Evolutionary conservation across 2,888 invertebrate genomes (phyloP), one percentile per base, ranked within the genome.

Genomic region (Pseudococcus longispinus): DNA sequence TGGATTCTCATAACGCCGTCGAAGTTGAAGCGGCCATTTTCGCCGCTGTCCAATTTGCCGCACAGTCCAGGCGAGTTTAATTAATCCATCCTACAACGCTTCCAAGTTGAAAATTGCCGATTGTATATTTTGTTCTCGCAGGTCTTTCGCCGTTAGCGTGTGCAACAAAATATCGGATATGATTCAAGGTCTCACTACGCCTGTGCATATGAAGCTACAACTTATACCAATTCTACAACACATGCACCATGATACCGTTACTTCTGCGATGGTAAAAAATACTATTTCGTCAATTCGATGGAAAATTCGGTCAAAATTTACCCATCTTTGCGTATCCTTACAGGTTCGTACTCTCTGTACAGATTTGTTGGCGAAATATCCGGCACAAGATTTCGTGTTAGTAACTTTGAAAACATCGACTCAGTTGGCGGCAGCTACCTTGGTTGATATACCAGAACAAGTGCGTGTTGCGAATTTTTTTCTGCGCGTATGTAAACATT

Each of bases 11-110:
- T 91, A 97, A 99, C 90, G 95, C 96, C 89, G 97, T 97, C 0
- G 99, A 99, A 92, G 97, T 98, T 44, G 96, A 97, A 91, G 98
- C 98, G 80, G 98, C 98, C 15, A 97, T 98, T 88, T 96, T 95
- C 92, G 98, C 98, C 44, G 97, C 98, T 80, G 95, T 95, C 87
- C 95, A 96, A 91, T 98, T 98, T 93, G 97, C 98, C 37, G 96
- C 96, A 20, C 96, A 97, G 90, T 98, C 98, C 0, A 96, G 96
- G 95, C 95, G 92, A 91, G 92, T 90, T 83, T 1, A 13, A 26
- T 18, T 42, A 37, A 77, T 77, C n/a, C 37, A 29, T 77, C 1
- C 1, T 6, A 46, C 83, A 18, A 80, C 44, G 15, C 44, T 82
- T 82, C 37, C 2, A 20, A 83, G 1, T 83, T 46, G 26, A 32